Evolutionary conservation across 2,888 invertebrate species (phyloP), one percentile per base, ranked within the genome.

Genomic region (Watsonalla binaria): DNA sequence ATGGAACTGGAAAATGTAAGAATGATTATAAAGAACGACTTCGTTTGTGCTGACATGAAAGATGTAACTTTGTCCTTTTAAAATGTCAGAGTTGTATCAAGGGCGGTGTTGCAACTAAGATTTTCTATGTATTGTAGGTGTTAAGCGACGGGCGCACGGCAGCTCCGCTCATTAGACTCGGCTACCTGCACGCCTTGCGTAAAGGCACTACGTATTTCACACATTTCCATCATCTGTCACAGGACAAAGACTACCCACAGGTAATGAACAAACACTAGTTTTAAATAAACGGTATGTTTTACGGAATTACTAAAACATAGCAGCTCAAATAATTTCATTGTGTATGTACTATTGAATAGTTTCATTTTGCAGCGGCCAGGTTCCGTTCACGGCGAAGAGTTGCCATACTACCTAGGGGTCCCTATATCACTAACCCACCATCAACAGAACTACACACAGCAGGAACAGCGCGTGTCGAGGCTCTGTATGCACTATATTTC

Each of bases 131-230:
- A 24, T 62, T 59, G 45, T 77, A 92, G 81, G 94, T 98, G 58
- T 90, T 98, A 53, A 97, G 98, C 73, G 98, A 98, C 79, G 98
- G 97, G 0, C 96, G 98, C 67, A 96, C 96, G 52, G 96, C 96
- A 0, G 96, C 98, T 8, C 97, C 97, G 13, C 85, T 95, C 47
- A 94, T 97, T 56, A 92, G 96, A 68, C 91, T 97, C 54, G 96
- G 96, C 0, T 95, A 96, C 68, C 92, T 96, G 55, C 96, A 96
- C 79, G 94, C 96, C 39, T 85, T 95, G 63, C 92, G 93, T 58
- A 96, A 96, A 5, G 96, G 96, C 49, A 94, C 94, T 51, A 96
- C 96, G 42, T 97, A 95, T 92, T 96, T 97, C 86, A 93, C 97
- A 62, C 96, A 97, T 79, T 97, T 97, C 78, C 94, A 94, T 70